Evolutionary conservation across 2,113 vertebrate genomes (phyloP).

Genomic region (Mobula hypostoma): DNA sequence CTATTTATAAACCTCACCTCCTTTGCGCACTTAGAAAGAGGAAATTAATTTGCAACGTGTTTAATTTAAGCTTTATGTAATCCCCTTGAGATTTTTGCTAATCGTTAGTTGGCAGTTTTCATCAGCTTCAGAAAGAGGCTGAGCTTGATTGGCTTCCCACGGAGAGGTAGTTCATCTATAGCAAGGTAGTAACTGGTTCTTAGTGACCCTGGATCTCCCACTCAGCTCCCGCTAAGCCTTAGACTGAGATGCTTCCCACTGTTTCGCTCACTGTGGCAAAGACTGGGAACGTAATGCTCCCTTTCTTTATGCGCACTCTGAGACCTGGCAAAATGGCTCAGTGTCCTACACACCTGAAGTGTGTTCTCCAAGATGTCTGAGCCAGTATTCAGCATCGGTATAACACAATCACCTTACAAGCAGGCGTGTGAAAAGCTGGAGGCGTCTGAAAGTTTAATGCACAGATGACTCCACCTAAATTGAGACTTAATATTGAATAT

Average conservation of each 20-base stretch:
- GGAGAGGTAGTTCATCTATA: not conserved
- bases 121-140: not conserved
- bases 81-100: not conserved
- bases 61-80: constrained; percentile 10
- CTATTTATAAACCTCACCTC: not conserved
- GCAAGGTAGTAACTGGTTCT: not conserved
- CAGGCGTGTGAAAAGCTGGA: not conserved
- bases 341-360: too few relatives aligned
- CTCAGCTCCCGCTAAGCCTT: not conserved
- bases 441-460: not conserved
- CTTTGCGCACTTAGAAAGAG: not conserved
- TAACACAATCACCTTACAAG: not conserved
- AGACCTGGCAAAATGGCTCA: not conserved
- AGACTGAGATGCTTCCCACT: not conserved
- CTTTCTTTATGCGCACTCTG: not conserved
- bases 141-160: not conserved
- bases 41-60: constrained; percentile 6
- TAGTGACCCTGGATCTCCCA: not conserved
- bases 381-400: not conserved
- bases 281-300: too few relatives aligned
- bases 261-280: not conserved
- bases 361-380: not conserved
- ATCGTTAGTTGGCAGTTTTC: not conserved
- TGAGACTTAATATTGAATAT: not conserved
- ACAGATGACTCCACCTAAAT: not conserved